These are phyloP conservation scores for Salticus scenicus DNA, from an alignment of 2,888 invertebrate species.

Conservation along the genomic window DNA sequence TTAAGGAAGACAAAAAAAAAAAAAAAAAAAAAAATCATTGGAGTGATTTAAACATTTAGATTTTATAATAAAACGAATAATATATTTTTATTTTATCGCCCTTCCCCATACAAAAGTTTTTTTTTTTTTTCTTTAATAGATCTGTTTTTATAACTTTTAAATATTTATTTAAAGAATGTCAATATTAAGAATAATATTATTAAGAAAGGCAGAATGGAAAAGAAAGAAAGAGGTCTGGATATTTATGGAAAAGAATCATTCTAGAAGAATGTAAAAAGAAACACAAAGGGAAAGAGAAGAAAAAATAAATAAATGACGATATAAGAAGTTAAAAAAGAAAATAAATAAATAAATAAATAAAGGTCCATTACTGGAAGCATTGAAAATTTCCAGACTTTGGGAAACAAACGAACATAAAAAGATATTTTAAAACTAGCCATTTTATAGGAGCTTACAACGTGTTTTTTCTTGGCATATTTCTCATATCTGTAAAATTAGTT, in stretches of 20 bases:
- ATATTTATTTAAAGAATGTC: neutral
- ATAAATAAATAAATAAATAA: neutral
- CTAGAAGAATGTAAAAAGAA: neutral
- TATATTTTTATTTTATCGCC: neutral
- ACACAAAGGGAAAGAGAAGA: neutral
- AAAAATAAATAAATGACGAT: neutral
- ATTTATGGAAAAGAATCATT: neutral
- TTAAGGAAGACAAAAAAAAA: no score
- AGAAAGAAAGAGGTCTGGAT: no score
- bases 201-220: neutral
- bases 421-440: neutral
- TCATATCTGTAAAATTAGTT: neutral
- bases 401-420: neutral
- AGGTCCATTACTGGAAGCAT: neutral
- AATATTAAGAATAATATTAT: no score
- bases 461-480: neutral
- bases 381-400: constrained; percentile 6
- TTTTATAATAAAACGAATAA: neutral
- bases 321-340: neutral
- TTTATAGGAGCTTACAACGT: neutral
- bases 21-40: neutral
- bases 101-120: neutral
- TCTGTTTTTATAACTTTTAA: neutral
- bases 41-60: neutral
- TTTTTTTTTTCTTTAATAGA: no score